A percentile compares a stretch with the other conserved stretches of the same genome.
Conservation (phyloP, 2,797 vertebrate genomes). For the Silurus lanzhouensis region DNA sequence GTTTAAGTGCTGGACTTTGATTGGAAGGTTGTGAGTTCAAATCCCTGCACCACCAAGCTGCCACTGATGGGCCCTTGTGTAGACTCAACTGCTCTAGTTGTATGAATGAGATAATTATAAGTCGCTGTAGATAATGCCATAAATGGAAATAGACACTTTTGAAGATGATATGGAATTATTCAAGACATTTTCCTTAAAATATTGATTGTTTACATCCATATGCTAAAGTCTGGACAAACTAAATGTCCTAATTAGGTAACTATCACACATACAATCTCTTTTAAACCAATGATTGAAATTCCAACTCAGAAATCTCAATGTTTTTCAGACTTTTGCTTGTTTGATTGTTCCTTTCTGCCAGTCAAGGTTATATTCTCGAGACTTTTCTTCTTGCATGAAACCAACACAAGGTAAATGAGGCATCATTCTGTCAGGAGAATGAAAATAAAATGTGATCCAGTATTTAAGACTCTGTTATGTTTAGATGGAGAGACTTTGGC, state of each 20-base stretch:
- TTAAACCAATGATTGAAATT: not conserved
- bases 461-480: slow-evolving; percentile 64
- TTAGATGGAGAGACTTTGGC: slow-evolving; percentile 64
- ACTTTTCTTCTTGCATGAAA: not conserved
- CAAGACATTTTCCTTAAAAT: not conserved
- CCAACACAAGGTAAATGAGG: slow-evolving; percentile 31
- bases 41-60: too few relatives aligned
- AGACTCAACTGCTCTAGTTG: too few relatives aligned
- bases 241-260: not conserved
- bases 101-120: too few relatives aligned
- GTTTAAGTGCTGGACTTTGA: too few relatives aligned
- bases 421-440: not conserved
- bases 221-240: not conserved
- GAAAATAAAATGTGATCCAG: slow-evolving; percentile 56
- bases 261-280: not conserved
- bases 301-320: not conserved
- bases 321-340: not conserved
- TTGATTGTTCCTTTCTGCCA: not conserved
- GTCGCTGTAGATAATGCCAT: too few relatives aligned
- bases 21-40: too few relatives aligned
- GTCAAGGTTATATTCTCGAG: slow-evolving; percentile 12
- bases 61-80: too few relatives aligned
- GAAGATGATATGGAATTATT: not conserved
- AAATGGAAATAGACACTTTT: too few relatives aligned
- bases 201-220: not conserved